Percentiles rank a stretch among this genome's conserved stretches.
Evolutionary conservation across 2,888 invertebrate species (phyloP).

Genomic region (Polietes domitor): DNA sequence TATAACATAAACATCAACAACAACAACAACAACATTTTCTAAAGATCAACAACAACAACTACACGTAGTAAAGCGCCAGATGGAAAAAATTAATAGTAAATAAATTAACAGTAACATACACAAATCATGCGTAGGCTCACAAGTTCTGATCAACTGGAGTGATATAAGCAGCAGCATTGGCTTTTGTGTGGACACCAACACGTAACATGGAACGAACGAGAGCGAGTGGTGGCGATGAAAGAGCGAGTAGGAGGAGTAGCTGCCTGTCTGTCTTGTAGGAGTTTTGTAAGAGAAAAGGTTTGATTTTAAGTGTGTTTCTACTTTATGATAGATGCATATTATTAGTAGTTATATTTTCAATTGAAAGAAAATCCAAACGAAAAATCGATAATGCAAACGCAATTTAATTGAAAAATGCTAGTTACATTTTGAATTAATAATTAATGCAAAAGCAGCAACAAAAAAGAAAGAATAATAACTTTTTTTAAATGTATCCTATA

Average conservation of each 20-base stretch:
- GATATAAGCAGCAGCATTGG: slow-evolving; percentile 51
- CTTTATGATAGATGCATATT: slow-evolving; percentile 51
- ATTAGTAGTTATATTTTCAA: slow-evolving; percentile 61
- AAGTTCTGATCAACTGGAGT: slow-evolving; percentile 60
- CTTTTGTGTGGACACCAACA: neutral
- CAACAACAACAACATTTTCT: slow-evolving; percentile 33
- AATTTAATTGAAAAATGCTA: slow-evolving; percentile 20
- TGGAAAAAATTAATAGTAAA: neutral
- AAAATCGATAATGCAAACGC: slow-evolving; percentile 14
- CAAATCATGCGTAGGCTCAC: slow-evolving; percentile 58
- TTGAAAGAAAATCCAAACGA: slow-evolving; percentile 28
- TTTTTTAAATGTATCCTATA: slow-evolving; percentile 51
- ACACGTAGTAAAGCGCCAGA: slow-evolving; percentile 15
- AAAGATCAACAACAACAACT: slow-evolving; percentile 13
- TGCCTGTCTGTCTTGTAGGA: neutral
- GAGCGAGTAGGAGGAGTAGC: neutral
- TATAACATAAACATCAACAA: slow-evolving; percentile 37
- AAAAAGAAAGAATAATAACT: slow-evolving; percentile 21
- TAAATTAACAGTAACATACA: slow-evolving; percentile 34
- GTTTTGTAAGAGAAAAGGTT: slow-evolving; percentile 40
- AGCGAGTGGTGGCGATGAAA: neutral
- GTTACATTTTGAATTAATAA: slow-evolving; percentile 54
- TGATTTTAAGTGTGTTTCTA: slow-evolving; percentile 55
- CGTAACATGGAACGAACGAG: neutral
- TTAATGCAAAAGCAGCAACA: slow-evolving; percentile 10